phyloP scores from a whole-genome alignment of 1,140 invertebrate genomes.

The Polyergus mexicanus region DNA sequence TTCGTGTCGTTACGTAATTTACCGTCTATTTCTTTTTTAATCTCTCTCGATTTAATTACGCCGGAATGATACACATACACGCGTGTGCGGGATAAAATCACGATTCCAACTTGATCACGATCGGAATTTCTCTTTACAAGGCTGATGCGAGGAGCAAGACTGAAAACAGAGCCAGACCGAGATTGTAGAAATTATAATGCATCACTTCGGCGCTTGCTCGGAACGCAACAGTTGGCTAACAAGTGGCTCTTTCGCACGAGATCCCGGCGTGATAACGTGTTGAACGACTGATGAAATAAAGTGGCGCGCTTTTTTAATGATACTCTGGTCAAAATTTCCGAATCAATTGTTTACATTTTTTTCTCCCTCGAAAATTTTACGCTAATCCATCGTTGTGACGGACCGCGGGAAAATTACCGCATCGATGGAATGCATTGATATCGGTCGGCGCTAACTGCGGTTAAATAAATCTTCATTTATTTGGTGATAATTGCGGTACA shows the following conservation, averaged over 20 bases:
- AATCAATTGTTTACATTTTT: not conserved
- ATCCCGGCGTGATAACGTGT: constrained; percentile 66
- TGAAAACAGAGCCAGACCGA: constrained; percentile 17
- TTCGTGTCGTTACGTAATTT: not conserved
- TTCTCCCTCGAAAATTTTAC: not conserved
- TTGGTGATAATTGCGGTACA: not conserved
- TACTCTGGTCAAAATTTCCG: constrained; percentile 7
- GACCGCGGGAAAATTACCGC: not conserved
- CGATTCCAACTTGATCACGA: not conserved
- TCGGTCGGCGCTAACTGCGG: not conserved
- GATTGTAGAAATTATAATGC: constrained; percentile 71
- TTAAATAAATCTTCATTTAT: not conserved
- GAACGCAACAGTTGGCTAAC: constrained; percentile 83
- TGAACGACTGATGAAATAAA: constrained; percentile 66
- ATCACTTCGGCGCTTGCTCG: constrained; percentile 70
- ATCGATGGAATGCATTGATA: too few species aligned
- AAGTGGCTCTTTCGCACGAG: constrained; percentile 81
- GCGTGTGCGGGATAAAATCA: not conserved
- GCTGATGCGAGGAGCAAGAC: not conserved
- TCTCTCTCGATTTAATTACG: constrained; percentile 15
- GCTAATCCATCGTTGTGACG: not conserved
- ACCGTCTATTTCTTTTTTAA: not conserved
- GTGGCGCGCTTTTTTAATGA: constrained; percentile 16
- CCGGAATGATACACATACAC: not conserved
- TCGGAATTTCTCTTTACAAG: not conserved